phyloP scores from a whole-genome alignment of 2,888 invertebrate genomes.

The Ethmia dodecea region DNA sequence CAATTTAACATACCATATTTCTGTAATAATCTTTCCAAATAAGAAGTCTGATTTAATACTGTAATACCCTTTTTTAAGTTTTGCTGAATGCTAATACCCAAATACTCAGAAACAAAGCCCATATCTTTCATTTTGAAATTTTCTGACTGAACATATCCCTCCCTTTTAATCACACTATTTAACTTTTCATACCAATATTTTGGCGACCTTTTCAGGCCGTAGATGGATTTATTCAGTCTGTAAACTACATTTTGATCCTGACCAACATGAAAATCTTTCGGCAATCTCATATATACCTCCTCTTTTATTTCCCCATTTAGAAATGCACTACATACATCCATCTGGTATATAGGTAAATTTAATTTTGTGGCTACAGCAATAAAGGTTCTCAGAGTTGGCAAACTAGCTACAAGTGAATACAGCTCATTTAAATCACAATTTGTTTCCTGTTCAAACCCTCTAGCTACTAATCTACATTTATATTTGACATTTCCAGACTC shows the following conservation, averaged over 20 bases:
- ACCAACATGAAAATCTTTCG: slow-evolving; percentile 14
- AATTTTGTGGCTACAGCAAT: slow-evolving; percentile 8
- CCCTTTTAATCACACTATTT: slow-evolving; percentile 11
- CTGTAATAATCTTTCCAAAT: no score
- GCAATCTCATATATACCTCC: slow-evolving; percentile 16
- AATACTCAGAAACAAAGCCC: no score
- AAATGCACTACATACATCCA: slow-evolving; percentile 18
- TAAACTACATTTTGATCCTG: slow-evolving; percentile 8
- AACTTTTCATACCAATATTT: slow-evolving; percentile 16
- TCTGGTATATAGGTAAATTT: slow-evolving; percentile 6
- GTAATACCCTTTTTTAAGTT: no score
- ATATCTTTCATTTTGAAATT: no score
- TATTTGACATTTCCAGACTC: background rate
- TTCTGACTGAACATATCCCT: slow-evolving; percentile 13
- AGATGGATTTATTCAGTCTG: slow-evolving; percentile 15
- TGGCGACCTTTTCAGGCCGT: slow-evolving; percentile 19
- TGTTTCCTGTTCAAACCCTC: slow-evolving; percentile 15
- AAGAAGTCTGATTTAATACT: no score
- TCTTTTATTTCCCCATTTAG: slow-evolving; percentile 16
- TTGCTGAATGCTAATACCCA: no score
- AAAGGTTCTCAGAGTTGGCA: slow-evolving; percentile 7
- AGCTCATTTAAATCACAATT: background rate
- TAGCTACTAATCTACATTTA: slow-evolving; percentile 15
- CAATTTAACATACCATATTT: no score
- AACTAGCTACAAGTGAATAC: slow-evolving; percentile 13